A percentile compares a stretch with the other conserved stretches of the same genome.
These are phyloP conservation scores for Rattus rattus DNA, from an alignment of 2,113 vertebrate species.

Conservation along the genomic window DNA sequence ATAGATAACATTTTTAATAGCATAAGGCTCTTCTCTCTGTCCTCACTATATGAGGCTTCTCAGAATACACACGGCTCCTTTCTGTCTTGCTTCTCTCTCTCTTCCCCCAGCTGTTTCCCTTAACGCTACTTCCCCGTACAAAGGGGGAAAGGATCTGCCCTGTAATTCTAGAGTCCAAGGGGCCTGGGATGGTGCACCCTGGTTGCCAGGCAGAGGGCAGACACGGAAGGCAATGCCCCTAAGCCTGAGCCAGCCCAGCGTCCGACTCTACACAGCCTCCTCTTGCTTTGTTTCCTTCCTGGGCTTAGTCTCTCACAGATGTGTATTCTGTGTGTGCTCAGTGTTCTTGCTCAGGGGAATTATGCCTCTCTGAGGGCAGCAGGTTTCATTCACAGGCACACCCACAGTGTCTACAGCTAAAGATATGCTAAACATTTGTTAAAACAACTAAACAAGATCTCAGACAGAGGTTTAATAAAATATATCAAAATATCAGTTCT, in stretches of 20 bases:
- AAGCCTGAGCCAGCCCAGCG: neutral
- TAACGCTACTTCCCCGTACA: neutral
- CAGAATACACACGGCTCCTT: neutral
- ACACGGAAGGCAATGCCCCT: neutral
- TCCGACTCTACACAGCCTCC: neutral
- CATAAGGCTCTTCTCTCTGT: neutral
- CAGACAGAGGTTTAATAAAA: neutral
- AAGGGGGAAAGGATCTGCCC: neutral
- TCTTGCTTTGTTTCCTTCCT: neutral
- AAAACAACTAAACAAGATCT: neutral
- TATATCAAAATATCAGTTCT: neutral
- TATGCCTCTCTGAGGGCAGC: neutral
- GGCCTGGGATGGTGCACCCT: neutral
- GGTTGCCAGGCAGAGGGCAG: neutral
- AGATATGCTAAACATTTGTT: neutral
- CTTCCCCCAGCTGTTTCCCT: no score
- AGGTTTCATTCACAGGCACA: neutral
- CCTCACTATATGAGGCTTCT: neutral
- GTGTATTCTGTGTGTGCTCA: neutral
- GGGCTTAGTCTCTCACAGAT: neutral
- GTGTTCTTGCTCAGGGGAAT: neutral
- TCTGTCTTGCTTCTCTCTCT: neutral
- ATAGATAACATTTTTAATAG: neutral
- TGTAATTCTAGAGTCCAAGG: neutral
- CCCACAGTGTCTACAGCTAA: neutral